phyloP scores from a whole-genome alignment of 2,113 vertebrate species.

The Tupaia chinensis region DNA sequence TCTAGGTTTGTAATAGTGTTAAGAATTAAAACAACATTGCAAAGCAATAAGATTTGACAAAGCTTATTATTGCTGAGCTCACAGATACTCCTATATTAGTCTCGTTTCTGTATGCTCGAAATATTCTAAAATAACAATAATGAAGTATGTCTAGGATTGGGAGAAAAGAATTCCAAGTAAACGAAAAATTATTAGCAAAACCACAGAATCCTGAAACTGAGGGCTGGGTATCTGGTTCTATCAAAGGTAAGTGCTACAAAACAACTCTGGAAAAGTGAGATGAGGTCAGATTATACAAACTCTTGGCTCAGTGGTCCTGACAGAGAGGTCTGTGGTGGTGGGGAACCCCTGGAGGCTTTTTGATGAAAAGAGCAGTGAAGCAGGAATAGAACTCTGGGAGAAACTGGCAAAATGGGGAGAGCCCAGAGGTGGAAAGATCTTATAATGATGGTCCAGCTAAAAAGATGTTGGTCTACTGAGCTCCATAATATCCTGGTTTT shows the following conservation, averaged over 20 bases:
- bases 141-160: conserved; percentile 9
- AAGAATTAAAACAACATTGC: conserved; percentile 31
- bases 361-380: background rate
- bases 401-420: background rate
- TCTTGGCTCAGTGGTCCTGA: background rate
- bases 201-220: conserved; percentile 30
- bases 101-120: background rate
- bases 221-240: background rate
- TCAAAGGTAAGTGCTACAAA: background rate
- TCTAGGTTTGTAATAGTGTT: background rate
- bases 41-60: conserved; percentile 14
- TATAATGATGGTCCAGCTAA: background rate
- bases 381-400: background rate
- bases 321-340: background rate
- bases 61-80: background rate
- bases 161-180: background rate
- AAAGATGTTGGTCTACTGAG: background rate
- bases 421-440: conserved; percentile 2
- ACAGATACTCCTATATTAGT: conserved; percentile 1
- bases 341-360: background rate
- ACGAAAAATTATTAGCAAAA: conserved; percentile 11
- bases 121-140: conserved; percentile 34
- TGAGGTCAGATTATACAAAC: background rate
- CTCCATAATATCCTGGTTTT: background rate
- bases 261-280: background rate